A percentile compares a stretch with the other conserved stretches of the same genome.
Evolutionary conservation across 1,140 invertebrate genomes (phyloP).

Genomic region (Apis dorsata): DNA sequence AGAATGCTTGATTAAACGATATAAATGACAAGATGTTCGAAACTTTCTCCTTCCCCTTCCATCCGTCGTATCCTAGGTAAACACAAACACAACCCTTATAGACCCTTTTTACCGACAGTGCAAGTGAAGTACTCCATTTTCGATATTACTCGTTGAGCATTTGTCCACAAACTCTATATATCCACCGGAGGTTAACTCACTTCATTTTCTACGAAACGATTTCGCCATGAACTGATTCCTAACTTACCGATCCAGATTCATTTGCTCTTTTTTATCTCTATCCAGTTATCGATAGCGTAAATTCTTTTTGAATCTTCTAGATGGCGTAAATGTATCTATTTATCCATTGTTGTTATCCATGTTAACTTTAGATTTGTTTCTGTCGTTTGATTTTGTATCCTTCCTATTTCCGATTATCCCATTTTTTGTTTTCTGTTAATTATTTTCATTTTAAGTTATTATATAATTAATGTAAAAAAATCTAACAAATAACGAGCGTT

Average conservation of each 20-base stretch:
- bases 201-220: background rate
- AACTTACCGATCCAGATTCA: constrained; percentile 13
- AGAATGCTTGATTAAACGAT: background rate
- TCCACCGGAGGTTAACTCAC: constrained; percentile 32
- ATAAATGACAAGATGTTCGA: background rate
- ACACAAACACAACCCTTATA: background rate
- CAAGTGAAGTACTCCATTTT: too few species aligned
- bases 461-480: too few species aligned
- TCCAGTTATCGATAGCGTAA: background rate
- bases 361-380: background rate
- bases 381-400: too few species aligned
- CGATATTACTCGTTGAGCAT: too few species aligned
- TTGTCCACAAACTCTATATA: background rate
- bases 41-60: constrained; percentile 21
- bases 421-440: too few species aligned
- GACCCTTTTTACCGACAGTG: constrained; percentile 13
- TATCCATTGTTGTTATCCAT: background rate
- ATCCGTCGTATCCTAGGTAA: background rate
- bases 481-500: too few species aligned
- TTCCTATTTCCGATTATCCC: too few species aligned
- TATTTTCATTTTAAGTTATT: too few species aligned
- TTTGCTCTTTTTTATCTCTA: background rate
- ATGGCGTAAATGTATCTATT: background rate
- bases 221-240: background rate
- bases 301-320: background rate